phyloP scores from a whole-genome alignment of 1,140 invertebrate species.

The Battus philenor region DNA sequence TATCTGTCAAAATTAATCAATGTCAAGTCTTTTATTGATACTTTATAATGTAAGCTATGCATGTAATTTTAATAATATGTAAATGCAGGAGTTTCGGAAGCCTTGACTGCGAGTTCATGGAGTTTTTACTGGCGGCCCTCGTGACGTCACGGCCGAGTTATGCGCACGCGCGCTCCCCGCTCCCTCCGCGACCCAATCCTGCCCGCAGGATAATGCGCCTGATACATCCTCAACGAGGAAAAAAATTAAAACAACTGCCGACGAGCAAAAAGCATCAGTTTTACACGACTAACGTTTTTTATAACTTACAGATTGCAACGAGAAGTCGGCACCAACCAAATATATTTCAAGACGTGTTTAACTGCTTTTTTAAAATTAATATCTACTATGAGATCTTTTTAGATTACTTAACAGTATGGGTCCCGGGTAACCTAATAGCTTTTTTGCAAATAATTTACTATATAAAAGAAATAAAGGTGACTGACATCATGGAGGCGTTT shows the following conservation, averaged over 20 bases:
- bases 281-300: conserved; percentile 52
- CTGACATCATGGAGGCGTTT: conserved; percentile 10
- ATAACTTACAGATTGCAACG: conserved; percentile 17
- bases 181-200: conserved; percentile 48
- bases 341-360: conserved; percentile 24
- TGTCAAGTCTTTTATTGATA: no score
- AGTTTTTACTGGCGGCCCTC: conserved; percentile 52
- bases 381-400: background rate
- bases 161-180: conserved; percentile 47
- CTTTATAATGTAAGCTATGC: no score
- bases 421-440: background rate
- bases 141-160: conserved; percentile 63
- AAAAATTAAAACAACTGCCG: conserved; percentile 53
- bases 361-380: background rate
- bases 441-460: conserved; percentile 6
- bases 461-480: conserved; percentile 14
- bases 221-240: conserved; percentile 60
- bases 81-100: conserved; percentile 48
- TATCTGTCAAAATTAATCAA: no score
- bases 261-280: conserved; percentile 49
- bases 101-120: conserved; percentile 66
- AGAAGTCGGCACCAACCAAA: background rate
- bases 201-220: conserved; percentile 61
- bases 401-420: conserved; percentile 3
- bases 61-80: conserved; percentile 42